Evolutionary conservation across 1,140 invertebrate species (phyloP).

Genomic region (Saccostrea glomerata): DNA sequence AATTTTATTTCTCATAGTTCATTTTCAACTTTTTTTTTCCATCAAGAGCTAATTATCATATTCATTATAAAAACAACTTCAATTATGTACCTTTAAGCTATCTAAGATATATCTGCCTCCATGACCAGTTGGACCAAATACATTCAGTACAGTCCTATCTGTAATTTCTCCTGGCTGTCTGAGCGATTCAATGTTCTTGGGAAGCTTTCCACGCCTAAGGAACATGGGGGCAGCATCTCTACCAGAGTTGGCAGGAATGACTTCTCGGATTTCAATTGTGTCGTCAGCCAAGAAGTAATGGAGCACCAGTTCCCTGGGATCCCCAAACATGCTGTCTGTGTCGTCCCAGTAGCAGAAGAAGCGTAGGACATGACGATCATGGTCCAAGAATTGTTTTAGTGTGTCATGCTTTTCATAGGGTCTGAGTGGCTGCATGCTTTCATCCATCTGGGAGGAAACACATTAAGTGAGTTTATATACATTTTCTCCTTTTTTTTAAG

Average conservation of each 20-base stretch:
- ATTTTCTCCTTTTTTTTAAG: no score
- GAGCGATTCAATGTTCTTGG: conserved; percentile 78
- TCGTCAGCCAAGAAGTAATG: conserved; percentile 80
- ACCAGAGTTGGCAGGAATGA: conserved; percentile 76
- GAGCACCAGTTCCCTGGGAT: conserved; percentile 77
- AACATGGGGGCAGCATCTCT: conserved; percentile 78
- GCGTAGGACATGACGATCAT: conserved; percentile 78
- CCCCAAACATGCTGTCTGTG: conserved; percentile 78
- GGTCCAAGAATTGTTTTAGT: conserved; percentile 78
- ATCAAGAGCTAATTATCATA: no score
- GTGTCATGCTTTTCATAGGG: conserved; percentile 79
- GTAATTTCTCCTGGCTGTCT: conserved; percentile 83
- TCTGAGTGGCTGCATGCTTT: conserved; percentile 77
- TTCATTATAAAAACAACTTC: no score
- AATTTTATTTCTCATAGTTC: no score
- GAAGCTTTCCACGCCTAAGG: conserved; percentile 74
- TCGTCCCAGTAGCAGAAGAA: conserved; percentile 80
- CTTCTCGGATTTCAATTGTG: conserved; percentile 79
- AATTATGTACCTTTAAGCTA: conserved; percentile 75
- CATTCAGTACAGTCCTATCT: conserved; percentile 85
- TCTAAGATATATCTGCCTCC: conserved; percentile 83
- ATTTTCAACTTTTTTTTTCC: no score
- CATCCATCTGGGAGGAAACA: conserved; percentile 73
- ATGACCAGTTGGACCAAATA: conserved; percentile 83
- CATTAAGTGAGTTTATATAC: background rate